Base-by-base conservation (phyloP, 2,888 invertebrate genomes). In the Euplagia quadripunctaria region DNA sequence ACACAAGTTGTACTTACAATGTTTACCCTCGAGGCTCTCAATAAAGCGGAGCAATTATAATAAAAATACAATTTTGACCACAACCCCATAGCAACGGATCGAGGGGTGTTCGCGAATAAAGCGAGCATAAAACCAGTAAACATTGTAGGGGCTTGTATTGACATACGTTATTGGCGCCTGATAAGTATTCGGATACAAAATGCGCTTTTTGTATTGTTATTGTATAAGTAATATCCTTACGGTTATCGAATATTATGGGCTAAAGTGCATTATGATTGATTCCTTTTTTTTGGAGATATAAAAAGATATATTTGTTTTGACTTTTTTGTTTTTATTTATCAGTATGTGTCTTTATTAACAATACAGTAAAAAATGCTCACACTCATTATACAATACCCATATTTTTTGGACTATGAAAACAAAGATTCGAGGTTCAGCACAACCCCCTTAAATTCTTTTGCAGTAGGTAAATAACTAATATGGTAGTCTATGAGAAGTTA, bases 41-140 rank as follows among this genome's bases (percentile, higher is more conserved):
- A 94, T 93, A 92, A 93, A 93, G 91, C 88, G 88, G 86, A 89
- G 92, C 93, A 90, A 94, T 96, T 95, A 95, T 92, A 94, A 95
- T 96, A 95, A 95, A 95, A 95, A 95, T 95, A 95, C 94, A 95
- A 94, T 95, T 95, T 94, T 90, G 92, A 94, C 94, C 93, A 87
- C 94, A 94, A 92, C 95, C 94, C 95, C 90, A 88, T 86, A 79
- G 85, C 86, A 86, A 90, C 85, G 86, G 84, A 75, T 75, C 80
- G 89, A 91, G 90, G 94, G 94, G 93, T 91, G 92, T 90, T 94
- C 86, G 95, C 95, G 86, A 95, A 94, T 94, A 94, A 94, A 92
- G 87, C 89, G 87, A 87, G 88, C 87, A 88, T 93, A 91, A 91
- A 92, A 90, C 87, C 87, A 85, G 85, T 91, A 90, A 91, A 91